Conservation (phyloP, 2,797 vertebrate species). For the Coccyzus lansbergi region DNA sequence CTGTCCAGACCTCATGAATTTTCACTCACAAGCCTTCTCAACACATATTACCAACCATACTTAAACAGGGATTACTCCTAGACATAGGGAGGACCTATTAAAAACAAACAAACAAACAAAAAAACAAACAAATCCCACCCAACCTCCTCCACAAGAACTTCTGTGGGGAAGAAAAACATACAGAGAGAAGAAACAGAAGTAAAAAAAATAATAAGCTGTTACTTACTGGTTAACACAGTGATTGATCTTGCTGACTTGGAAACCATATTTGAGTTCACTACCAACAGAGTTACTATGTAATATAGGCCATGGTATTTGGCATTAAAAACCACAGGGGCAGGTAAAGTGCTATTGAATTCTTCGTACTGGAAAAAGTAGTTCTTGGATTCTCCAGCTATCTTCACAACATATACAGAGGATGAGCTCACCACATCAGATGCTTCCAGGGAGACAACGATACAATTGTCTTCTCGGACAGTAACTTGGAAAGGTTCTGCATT, state of each 20-base stretch:
- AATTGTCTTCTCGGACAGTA: constrained; percentile 80
- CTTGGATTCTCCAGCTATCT: constrained; percentile 88
- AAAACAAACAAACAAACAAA: neutral
- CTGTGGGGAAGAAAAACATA: neutral
- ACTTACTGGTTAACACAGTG: constrained; percentile 90
- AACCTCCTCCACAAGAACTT: neutral
- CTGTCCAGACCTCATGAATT: neutral
- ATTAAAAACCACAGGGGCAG: constrained; percentile 84
- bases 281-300: constrained; percentile 88
- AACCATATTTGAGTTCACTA: constrained; percentile 80
- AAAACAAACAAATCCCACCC: neutral
- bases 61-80: neutral
- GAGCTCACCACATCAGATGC: constrained; percentile 82
- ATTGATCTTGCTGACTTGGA: constrained; percentile 83
- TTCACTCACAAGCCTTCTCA: neutral
- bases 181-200: neutral
- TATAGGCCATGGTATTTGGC: constrained; percentile 88
- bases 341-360: constrained; percentile 80
- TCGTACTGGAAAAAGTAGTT: constrained; percentile 86
- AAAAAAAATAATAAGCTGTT: neutral
- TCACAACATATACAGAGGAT: constrained; percentile 85
- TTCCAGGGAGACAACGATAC: constrained; percentile 84
- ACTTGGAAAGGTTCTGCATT: constrained; percentile 81
- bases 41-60: neutral
- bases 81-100: neutral